A percentile compares a stretch with the other conserved stretches of the same genome.
Conservation (phyloP, 2,113 vertebrate species). For the human region DNA sequence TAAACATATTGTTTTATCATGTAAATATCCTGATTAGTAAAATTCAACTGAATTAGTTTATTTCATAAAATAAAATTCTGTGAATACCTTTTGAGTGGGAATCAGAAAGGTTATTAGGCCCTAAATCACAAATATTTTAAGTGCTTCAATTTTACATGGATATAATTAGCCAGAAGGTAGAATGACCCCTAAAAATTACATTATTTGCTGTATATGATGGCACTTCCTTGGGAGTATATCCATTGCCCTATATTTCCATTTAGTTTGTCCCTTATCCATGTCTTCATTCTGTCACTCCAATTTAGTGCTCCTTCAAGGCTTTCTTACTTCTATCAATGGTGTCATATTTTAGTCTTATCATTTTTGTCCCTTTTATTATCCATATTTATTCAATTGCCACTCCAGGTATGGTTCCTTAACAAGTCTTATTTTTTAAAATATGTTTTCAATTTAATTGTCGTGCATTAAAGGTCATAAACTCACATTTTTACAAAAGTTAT, state of each 20-base stretch:
- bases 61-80: not conserved
- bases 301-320: not conserved
- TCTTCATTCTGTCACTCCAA: not conserved
- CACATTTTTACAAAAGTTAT: not conserved
- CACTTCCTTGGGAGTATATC: not conserved
- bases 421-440: not conserved
- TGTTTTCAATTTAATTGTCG: not conserved
- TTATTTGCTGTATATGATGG: not conserved
- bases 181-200: not conserved
- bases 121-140: not conserved
- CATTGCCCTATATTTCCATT: not conserved
- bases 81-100: not conserved
- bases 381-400: not conserved
- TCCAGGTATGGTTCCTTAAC: not conserved
- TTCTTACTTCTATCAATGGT: not conserved
- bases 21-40: conserved; percentile 7
- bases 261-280: not conserved
- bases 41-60: not conserved
- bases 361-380: not conserved
- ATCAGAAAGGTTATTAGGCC: not conserved
- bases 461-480: not conserved
- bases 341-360: not conserved
- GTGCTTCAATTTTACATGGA: not conserved
- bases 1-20: not conserved
- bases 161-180: not conserved